Base-by-base conservation (phyloP, 1,140 invertebrate genomes). In the Bombus soroeensis region DNA sequence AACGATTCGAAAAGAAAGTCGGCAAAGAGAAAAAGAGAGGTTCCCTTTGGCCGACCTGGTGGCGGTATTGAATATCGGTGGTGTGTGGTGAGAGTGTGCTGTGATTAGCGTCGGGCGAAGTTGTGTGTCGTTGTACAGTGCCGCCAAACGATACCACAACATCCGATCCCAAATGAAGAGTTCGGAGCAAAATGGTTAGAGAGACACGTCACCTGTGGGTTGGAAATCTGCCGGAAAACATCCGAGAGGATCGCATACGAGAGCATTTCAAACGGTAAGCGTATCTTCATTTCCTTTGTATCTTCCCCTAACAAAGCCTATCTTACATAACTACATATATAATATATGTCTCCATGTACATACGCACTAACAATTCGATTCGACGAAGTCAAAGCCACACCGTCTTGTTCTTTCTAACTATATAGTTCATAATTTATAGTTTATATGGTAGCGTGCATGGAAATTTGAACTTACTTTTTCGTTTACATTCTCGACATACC, bases 151-250 rank as follows among this genome's bases (percentile, higher is more conserved):
- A 95, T 95, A 95, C 93, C 94, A 95, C 94, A 96, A 95, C 95
- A 96, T 96, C 95, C 95, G 95, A 95, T 96, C 95, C 96, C 96
- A 96, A 96, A 97, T 97, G 96, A 96, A 96, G 96, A 96, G 96
- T 96, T 96, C 95, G 96, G 96, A 96, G 96, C 97, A 98, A 98
- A 97, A 99, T 99, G 99, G 99, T 99, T 98, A 99, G 99, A 98
- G 98, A 99, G 98, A 99, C 98, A 97, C 98, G 98, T 97, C 98
- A 99, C 97, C 97, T 99, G 96, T 99, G 98, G 98, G 98, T 99
- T 97, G 98, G 98, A 97, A 99, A 99, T 98, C 98, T 99, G 97
- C 98, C 98, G 97, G 98, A 99, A 97, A 99, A 98, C 97, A 98
- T 98, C 96, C 97, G 97, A 94, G 98, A 99, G 96, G 98, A 99